Evolutionary conservation across 1,140 invertebrate species (phyloP), one percentile per base, ranked within the genome.

Genomic region (Rhyzopertha dominica): DNA sequence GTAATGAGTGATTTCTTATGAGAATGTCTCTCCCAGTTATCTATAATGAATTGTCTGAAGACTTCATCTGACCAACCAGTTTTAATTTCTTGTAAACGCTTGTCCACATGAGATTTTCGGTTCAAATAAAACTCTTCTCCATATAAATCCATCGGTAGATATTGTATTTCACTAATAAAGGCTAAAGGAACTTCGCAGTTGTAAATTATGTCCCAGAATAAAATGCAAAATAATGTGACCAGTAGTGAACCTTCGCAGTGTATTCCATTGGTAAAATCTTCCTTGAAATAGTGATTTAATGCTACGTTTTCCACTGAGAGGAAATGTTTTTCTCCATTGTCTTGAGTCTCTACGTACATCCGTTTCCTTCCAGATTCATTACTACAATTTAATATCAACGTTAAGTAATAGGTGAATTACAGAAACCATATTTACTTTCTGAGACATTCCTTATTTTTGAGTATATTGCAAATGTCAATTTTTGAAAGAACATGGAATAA

Each of bases 151-250:
- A 65, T 36, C 9, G 62, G 62, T 4, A 40, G 43, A 17, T 16
- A 14, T 51, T 65, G 62, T 18, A 56, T 22, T 39, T 53, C 43
- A 10, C 45, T 49, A 18, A 65, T 46, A 30, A 63, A 65, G 8
- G 50, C 56, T 9, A 44, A 46, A 16, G 47, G 47, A 2, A 63
- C 41, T 13, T 32, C 19, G 22, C 29, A 40, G 20, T 53, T 35
- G 28, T 61, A 65, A 36, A 62, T 62, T 5, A 63, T 57, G 17
- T 65, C 61, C 59, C 59, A 63, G 48, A 65, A 63, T 26, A 61
- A 52, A 22, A 65, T 26, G 29, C 32, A 51, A 39, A 63, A 58
- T 5, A 56, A 19, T 5, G 41, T 48, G 16, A 22, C 30, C 5
- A 62, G 29, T 12, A 63, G 19, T 5, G 25, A 24, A 13, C 54